Evolutionary conservation across 1,140 invertebrate species (phyloP), one percentile per base, ranked within the genome.

Genomic region (Chrysoperla carnea): DNA sequence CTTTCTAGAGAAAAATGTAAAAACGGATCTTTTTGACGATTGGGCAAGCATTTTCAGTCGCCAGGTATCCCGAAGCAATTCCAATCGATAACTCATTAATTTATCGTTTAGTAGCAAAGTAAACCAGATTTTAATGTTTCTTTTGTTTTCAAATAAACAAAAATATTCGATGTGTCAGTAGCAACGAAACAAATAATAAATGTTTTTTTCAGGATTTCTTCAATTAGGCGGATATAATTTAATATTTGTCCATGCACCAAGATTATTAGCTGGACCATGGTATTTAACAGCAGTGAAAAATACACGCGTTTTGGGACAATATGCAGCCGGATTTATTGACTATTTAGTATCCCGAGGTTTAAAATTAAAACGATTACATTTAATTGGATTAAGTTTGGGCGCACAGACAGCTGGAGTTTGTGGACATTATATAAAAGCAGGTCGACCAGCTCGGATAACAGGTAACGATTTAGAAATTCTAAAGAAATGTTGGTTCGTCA

Each of bases 401-500:
- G 60, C 60, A 6, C 76, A 79, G 44, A 70, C 76, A 46, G 71
- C 74, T 1, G 76, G 75, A 1, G 75, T 76, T 41, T 57, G 57
- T 28, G 59, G 59, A 6, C 48, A 52, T 14, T 52, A 57, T 37
- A 52, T 64, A 2, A 54, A 50, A 43, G 52, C 48, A 13, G 61
- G 60, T 4, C 50, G 54, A 13, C 55, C 64, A 13, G 51, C 51
- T 37, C 49, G 58, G 31, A 61, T 65, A 11, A 63, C 61, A 43
- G 63, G 61, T 59, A 44, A 45, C 11, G 14, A 6, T 11, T 11
- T 31, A 11, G 6, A 31, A 31, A 31, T 31, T 7, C 11, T 31
- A 31, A 33, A 12, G 2, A 33, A 33, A 6, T 33, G 6, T 7
- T 11, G n/a, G n/a, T 11, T 33, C 6, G n/a, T 33, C 3, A 4